Base-by-base conservation (phyloP, 2,113 vertebrate genomes). In the Planiliza haematocheilus region DNA sequence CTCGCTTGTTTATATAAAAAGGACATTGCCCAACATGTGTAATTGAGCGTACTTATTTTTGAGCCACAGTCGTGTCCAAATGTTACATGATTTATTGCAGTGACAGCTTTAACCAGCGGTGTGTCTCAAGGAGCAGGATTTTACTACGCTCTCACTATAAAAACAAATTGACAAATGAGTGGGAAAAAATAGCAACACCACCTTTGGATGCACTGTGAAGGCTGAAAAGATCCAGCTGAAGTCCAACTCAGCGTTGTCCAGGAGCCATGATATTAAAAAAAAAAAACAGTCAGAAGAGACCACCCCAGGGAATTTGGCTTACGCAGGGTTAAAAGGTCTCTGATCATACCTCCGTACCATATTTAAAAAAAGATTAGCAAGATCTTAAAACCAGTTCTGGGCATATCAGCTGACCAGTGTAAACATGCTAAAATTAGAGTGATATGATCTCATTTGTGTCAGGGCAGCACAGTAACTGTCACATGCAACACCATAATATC, bases 341-440 rank as follows among this genome's bases (percentile, higher is more conserved):
- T 20, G 58, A 63, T 84, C 63, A 38, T 70, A 71, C 74, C 58
- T 60, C 2, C 5, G 61, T 13, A 77, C 21, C 67, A 8, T 61
- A 48, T 67, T 74, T 63, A 62, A 42, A 7, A 57, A 72, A 71
- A 43, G 57, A 77, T 79, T 24, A 8, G 45, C 3, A 20, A 52
- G 60, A 77, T 83, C 80, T 70, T 51, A 9, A 79, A 76, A 79
- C 87, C 71, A 77, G 39, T 86, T 71, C 48, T 7, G 16, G 8
- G 42, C 42, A 9, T 66, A 43, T 82, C 17, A 62, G 34, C 58
- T 63, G 69, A 66, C 77, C 7, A 13, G 51, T 18, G 36, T 30
- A 64, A 60, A 79, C 51, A 57, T 34, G 49, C 51, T 65, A 45
- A 71, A 68, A 59, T 75, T 43, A 66, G 56, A 69, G 37, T 8